Evolutionary conservation across 2,797 vertebrate species (phyloP).

Genomic region (Eupleurogrammus muticus): DNA sequence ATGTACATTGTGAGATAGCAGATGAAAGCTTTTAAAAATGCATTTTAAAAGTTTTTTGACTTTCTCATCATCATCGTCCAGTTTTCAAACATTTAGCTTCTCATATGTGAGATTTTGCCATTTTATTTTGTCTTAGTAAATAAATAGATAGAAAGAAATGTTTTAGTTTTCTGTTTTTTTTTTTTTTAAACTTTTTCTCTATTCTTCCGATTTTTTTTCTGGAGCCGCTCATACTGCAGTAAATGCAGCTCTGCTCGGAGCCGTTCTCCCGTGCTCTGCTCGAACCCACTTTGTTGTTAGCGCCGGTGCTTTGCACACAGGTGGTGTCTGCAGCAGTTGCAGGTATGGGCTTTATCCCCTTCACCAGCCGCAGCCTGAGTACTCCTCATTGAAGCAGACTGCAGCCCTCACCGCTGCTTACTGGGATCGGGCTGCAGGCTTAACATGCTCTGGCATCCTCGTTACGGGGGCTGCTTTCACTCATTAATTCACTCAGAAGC

Average conservation of each 20-base stretch:
- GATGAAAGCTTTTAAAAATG: no score
- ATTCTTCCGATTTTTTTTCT: background rate
- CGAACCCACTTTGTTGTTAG: conserved; percentile 13
- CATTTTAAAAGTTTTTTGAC: no score
- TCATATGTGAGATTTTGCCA: no score
- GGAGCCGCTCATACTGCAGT: no score
- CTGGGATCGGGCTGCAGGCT: conserved; percentile 50
- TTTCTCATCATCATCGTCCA: no score
- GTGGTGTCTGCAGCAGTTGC: conserved; percentile 28
- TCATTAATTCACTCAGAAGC: conserved; percentile 73
- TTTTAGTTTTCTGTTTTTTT: no score
- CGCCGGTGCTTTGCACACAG: conserved; percentile 10
- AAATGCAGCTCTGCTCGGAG: background rate
- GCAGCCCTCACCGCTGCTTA: conserved; percentile 61
- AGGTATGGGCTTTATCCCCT: conserved; percentile 18
- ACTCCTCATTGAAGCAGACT: conserved; percentile 64
- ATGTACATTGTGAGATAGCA: no score
- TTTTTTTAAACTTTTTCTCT: background rate
- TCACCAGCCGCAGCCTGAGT: background rate
- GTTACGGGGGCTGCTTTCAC: conserved; percentile 73
- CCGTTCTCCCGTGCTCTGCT: background rate
- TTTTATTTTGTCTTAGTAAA: no score
- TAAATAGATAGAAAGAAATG: no score
- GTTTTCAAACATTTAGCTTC: no score
- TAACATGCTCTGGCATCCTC: conserved; percentile 77